Evolutionary conservation across 2,888 invertebrate genomes (phyloP).

Genomic region (Dilophus febrilis): DNA sequence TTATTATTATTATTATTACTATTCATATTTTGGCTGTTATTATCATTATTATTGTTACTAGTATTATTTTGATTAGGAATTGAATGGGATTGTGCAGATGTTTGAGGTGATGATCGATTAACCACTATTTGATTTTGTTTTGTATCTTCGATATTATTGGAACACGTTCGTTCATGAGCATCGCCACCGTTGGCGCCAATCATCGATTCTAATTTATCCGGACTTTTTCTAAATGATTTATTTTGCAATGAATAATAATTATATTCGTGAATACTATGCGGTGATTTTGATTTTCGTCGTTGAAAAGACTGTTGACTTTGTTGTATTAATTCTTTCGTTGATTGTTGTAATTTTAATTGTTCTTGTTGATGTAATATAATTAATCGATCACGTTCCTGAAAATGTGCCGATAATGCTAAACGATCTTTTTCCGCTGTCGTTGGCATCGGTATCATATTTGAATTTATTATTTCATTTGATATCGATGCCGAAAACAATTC

Average conservation of each 20-base stretch:
- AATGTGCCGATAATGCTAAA: slow-evolving; percentile 26
- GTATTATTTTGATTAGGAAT: too few relatives aligned
- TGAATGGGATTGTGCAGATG: neutral
- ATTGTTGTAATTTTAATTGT: slow-evolving; percentile 15
- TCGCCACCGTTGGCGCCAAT: neutral
- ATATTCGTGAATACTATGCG: too few relatives aligned
- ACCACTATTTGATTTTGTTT: slow-evolving; percentile 1
- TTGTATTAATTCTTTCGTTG: slow-evolving; percentile 17
- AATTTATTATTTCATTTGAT: too few relatives aligned
- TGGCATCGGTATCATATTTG: too few relatives aligned
- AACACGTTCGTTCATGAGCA: slow-evolving; percentile 3
- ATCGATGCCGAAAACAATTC: too few relatives aligned
- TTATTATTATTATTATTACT: too few relatives aligned
- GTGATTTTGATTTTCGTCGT: too few relatives aligned
- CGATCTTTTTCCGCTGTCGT: slow-evolving; percentile 17
- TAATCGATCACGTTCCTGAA: slow-evolving; percentile 30
- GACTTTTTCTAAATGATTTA: too few relatives aligned
- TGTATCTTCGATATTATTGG: slow-evolving; percentile 2
- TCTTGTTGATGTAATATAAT: slow-evolving; percentile 30
- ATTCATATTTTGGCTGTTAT: too few relatives aligned
- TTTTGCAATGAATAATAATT: too few relatives aligned
- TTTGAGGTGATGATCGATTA: neutral
- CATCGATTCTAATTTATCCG: slow-evolving; percentile 2
- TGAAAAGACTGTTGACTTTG: neutral
- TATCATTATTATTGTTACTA: too few relatives aligned